These are phyloP conservation scores for Hyla sarda DNA, from an alignment of 2,113 vertebrate species.

Conservation along the genomic window DNA sequence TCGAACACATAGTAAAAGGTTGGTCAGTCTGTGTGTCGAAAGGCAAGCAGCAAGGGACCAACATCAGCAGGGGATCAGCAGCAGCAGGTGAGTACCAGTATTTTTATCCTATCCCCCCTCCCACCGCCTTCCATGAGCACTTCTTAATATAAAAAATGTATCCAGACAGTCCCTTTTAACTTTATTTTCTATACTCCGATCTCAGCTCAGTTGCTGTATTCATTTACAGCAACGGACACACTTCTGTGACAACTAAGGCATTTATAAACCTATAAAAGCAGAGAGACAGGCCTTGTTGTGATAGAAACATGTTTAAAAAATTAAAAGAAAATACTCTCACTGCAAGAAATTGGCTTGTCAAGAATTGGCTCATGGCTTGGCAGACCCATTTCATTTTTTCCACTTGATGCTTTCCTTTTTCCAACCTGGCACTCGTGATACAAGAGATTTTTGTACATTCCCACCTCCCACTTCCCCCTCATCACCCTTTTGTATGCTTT, in stretches of 20 bases:
- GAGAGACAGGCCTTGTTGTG: constrained; percentile 20
- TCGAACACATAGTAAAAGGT: too few relatives aligned
- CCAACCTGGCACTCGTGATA: constrained; percentile 53
- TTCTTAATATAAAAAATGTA: background rate
- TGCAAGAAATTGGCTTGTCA: constrained; percentile 21
- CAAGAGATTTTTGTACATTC: constrained; percentile 53
- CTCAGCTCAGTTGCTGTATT: background rate
- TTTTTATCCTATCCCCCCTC: too few relatives aligned
- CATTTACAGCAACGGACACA: background rate
- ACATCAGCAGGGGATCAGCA: too few relatives aligned
- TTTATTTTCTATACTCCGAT: too few relatives aligned
- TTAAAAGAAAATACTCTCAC: constrained; percentile 49
- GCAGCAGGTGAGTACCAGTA: too few relatives aligned
- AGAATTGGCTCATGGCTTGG: constrained; percentile 51
- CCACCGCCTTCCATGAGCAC: too few relatives aligned
- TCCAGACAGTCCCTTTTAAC: background rate
- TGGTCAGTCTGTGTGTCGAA: too few relatives aligned
- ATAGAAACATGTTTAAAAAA: constrained; percentile 54
- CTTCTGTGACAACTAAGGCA: background rate
- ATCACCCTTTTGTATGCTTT: constrained; percentile 50
- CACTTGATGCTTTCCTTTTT: constrained; percentile 55
- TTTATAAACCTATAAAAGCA: background rate
- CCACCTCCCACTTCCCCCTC: constrained; percentile 29
- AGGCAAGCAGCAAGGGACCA: too few relatives aligned
- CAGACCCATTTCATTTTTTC: constrained; percentile 47